Evolutionary conservation across 2,888 invertebrate species (phyloP), one percentile per base, ranked within the genome.

Genomic region (Drosophila basisetae): DNA sequence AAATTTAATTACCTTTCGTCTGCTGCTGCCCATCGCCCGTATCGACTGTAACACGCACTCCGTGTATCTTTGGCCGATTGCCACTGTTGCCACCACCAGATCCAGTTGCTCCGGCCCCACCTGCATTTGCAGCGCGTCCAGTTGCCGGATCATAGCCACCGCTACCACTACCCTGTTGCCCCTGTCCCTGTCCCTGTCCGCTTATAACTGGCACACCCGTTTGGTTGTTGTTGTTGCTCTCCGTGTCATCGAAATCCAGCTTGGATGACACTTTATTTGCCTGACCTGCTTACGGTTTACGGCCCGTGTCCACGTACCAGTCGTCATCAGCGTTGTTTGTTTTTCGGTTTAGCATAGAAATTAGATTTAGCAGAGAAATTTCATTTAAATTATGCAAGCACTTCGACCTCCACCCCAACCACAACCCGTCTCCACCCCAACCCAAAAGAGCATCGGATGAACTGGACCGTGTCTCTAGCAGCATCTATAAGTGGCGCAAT

Each of bases 31-130:
- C 86, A 82, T 93, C 91, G 30, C 93, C 92, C 22, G 94, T 93
- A 74, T 94, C 94, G 63, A 94, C 93, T 16, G 94, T 93, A 22
- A 94, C 93, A 43, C 94, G 92, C 55, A 94, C 93, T 33, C 94
- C 94, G 72, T 94, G 93, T 76, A 94, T 93, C 88, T 93, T 93
- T 10, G 94, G 93, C 35, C 93, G 91, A 74, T 91, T 90, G 49
- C 89, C 82, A 41, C 75, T 74, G 37, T 60, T 76, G 35, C 49
- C 71, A 0, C 16, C 47, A 25, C 70, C 61, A 11, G 76, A 25
- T 16, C 70, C 62, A 13, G 76, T 72, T 18, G 28, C 61, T 25
- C 69, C 11, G 4, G 58, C 18, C 18, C 60, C 60, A 30, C 50
- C 30, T 28, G 35, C 60, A 10, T 22, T 53, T 7, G 63, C 78